A percentile compares a stretch with the other conserved stretches of the same genome.
phyloP scores from a whole-genome alignment of 2,113 vertebrate genomes.

The Laticauda colubrina region DNA sequence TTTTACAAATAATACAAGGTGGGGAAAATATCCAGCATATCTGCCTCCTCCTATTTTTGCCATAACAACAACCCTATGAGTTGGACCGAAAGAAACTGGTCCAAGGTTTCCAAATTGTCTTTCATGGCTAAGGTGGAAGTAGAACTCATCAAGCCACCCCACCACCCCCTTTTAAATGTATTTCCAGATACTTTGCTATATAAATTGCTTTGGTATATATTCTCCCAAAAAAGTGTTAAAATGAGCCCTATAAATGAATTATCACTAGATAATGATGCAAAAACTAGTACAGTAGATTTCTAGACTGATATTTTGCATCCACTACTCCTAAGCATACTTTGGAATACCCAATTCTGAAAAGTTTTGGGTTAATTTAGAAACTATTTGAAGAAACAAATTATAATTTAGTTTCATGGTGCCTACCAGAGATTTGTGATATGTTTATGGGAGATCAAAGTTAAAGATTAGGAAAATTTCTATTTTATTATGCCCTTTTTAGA shows the following conservation, averaged over 20 bases:
- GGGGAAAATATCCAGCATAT: neutral
- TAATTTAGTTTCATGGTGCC: rapidly evolving
- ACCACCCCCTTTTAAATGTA: neutral
- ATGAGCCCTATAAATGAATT: neutral
- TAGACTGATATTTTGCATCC: rapidly evolving
- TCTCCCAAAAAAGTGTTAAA: neutral
- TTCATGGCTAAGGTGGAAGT: neutral
- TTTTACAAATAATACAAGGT: neutral
- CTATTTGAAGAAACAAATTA: neutral
- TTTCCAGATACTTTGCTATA: neutral
- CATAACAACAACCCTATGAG: neutral
- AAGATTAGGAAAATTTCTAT: neutral
- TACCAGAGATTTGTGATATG: neutral
- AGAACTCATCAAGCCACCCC: neutral
- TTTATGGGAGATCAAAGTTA: neutral
- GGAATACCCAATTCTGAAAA: neutral
- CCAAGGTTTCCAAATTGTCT: neutral
- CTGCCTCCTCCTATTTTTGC: neutral
- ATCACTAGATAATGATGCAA: conserved; percentile 5
- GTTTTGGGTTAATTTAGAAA: neutral
- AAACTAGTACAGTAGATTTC: neutral
- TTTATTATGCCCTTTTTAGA: neutral
- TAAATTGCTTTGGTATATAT: neutral
- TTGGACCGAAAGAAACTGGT: neutral
- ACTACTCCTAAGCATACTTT: neutral